These are phyloP conservation scores for Hymenopus coronatus DNA, from an alignment of 2,888 invertebrate species.

Conservation along the genomic window DNA sequence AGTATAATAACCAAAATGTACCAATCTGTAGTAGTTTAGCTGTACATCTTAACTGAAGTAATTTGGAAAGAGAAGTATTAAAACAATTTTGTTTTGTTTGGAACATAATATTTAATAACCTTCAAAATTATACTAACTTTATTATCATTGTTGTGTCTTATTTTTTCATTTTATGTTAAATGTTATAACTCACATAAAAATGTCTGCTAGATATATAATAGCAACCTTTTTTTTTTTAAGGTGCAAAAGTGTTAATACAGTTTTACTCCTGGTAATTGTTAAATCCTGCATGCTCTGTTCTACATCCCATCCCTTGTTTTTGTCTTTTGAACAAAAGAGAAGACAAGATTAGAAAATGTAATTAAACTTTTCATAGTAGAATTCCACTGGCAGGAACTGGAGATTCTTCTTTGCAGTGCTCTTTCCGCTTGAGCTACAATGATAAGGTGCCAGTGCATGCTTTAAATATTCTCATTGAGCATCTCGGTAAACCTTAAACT, in stretches of 20 bases:
- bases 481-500: too few species aligned
- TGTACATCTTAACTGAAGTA: neutral
- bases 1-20: neutral
- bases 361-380: too few species aligned
- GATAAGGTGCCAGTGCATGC: too few species aligned
- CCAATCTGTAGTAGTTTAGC: neutral
- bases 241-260: neutral
- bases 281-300: neutral
- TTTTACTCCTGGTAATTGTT: neutral
- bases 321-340: too few species aligned
- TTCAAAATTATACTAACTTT: neutral
- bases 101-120: neutral
- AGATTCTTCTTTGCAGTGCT: too few species aligned
- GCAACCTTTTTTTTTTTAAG: neutral
- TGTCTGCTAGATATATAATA: neutral
- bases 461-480: too few species aligned
- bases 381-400: too few species aligned
- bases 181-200: neutral
- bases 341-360: too few species aligned
- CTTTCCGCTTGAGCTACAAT: too few species aligned
- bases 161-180: neutral
- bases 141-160: neutral
- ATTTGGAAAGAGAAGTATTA: neutral
- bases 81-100: neutral
- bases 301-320: neutral